A percentile compares a stretch with the other conserved stretches of the same genome.
Evolutionary conservation across 2,888 invertebrate genomes (phyloP).

Genomic region (Athalia rosae): DNA sequence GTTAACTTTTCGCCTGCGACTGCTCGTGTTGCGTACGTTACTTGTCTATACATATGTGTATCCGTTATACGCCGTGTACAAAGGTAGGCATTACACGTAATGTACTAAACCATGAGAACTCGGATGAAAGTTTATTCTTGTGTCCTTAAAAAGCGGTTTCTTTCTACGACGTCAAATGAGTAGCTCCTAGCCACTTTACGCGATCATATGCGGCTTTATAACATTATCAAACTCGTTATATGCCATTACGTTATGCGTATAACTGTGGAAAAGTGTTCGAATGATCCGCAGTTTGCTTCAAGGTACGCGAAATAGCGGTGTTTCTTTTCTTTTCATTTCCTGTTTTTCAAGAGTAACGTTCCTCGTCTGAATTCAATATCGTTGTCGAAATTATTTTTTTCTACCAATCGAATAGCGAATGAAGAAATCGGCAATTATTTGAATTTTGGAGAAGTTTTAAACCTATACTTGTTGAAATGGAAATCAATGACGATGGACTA

Average conservation of each 20-base stretch:
- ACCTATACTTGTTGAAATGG: no score
- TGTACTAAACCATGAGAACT: neutral
- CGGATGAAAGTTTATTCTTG: conserved; percentile 14
- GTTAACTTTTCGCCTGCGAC: neutral
- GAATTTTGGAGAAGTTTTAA: no score
- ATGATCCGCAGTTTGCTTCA: neutral
- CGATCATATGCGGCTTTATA: neutral
- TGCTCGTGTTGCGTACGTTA: neutral
- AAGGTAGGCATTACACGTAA: neutral
- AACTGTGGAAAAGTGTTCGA: neutral
- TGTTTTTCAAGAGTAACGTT: no score
- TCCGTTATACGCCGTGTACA: neutral
- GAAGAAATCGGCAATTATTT: no score
- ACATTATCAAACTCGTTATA: conserved; percentile 34
- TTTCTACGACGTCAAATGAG: conserved; percentile 1
- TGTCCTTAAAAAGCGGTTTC: conserved; percentile 14
- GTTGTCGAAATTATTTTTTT: no score
- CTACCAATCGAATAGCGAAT: no score
- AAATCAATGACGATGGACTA: no score
- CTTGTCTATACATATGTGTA: neutral
- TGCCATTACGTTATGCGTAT: neutral
- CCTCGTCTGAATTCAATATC: no score
- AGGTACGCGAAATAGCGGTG: neutral
- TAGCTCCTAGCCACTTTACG: neutral
- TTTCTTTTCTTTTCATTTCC: neutral